Conservation (phyloP, 2,888 invertebrate genomes). For the Pollenia griseotomentosa region DNA sequence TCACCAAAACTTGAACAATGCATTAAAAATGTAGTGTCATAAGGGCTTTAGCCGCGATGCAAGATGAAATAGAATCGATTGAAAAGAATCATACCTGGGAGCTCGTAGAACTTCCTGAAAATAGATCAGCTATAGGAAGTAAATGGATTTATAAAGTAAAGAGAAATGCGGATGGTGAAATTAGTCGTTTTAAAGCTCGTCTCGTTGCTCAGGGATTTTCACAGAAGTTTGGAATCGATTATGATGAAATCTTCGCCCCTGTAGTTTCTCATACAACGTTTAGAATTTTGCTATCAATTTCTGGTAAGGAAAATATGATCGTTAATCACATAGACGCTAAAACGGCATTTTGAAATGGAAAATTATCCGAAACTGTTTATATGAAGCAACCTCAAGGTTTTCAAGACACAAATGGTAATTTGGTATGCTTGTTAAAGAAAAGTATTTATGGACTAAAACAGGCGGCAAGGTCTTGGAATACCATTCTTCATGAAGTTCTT, state of each 20-base stretch:
- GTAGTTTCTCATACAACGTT: slow-evolving; percentile 49
- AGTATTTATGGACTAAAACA: slow-evolving; percentile 70
- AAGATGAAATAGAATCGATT: slow-evolving; percentile 47
- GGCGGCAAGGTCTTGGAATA: slow-evolving; percentile 67
- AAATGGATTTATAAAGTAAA: slow-evolving; percentile 73
- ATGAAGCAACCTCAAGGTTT: too few species aligned
- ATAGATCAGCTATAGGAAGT: slow-evolving; percentile 72
- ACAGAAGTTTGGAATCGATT: too few species aligned
- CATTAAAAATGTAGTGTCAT: too few species aligned
- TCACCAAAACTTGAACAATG: too few species aligned
- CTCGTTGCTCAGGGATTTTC: slow-evolving; percentile 66
- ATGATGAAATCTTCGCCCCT: slow-evolving; percentile 65
- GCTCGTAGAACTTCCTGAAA: slow-evolving; percentile 69
- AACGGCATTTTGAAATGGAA: slow-evolving; percentile 62
- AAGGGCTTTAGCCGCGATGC: slow-evolving; percentile 44
- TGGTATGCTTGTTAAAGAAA: slow-evolving; percentile 58
- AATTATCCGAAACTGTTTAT: slow-evolving; percentile 32
- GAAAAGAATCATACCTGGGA: slow-evolving; percentile 43
- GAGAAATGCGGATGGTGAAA: slow-evolving; percentile 59
- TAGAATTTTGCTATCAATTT: slow-evolving; percentile 41
- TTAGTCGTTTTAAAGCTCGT: slow-evolving; percentile 62
- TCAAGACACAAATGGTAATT: slow-evolving; percentile 32
- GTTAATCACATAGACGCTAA: slow-evolving; percentile 65
- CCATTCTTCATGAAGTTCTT: slow-evolving; percentile 40
- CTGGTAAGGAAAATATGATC: slow-evolving; percentile 42